Conservation (phyloP, 2,113 vertebrate species). For the Nettapus auritus region DNA sequence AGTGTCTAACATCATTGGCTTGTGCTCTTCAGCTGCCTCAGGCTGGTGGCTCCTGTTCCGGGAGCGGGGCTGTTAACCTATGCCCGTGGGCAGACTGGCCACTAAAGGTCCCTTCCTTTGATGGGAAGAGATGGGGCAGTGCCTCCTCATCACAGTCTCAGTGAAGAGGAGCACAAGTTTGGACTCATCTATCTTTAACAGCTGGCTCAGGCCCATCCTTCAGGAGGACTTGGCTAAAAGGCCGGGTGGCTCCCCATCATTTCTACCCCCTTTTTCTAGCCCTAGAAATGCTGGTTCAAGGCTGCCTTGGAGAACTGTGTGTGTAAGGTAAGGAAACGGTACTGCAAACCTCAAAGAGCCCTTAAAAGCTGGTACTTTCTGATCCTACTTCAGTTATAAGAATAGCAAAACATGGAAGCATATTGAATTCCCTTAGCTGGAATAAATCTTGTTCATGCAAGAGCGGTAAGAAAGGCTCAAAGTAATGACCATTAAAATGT, state of each 20-base stretch:
- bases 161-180: neutral
- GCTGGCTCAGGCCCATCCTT: neutral
- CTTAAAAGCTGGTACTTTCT: neutral
- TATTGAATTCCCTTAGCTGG: neutral
- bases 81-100: rapidly evolving
- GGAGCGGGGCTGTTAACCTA: neutral
- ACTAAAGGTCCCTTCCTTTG: neutral
- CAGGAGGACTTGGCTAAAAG: neutral
- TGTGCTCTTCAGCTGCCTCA: neutral
- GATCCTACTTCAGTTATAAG: neutral
- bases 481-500: neutral
- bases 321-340: neutral
- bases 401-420: neutral
- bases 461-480: neutral
- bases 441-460: rapidly evolving
- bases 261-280: neutral
- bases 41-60: neutral
- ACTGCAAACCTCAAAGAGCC: neutral
- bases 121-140: neutral
- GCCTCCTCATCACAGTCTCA: neutral
- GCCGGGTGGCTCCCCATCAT: neutral
- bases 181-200: neutral
- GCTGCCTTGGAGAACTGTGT: neutral
- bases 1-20: rapidly evolving
- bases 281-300: neutral